Base-by-base conservation (phyloP, 2,888 invertebrate genomes). In the Meloe dianella region DNA sequence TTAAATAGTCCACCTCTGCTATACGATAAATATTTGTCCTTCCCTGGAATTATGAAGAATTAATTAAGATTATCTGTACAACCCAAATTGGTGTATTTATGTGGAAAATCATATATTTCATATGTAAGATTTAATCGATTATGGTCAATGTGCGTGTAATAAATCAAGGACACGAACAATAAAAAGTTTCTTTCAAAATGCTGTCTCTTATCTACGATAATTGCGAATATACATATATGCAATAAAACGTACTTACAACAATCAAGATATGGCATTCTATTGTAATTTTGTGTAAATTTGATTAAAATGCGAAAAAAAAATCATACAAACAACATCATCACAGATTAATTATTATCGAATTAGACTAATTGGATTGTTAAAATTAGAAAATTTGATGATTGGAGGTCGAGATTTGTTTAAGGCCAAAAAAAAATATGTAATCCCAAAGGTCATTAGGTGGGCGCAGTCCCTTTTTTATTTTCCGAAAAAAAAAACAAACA, bases 1-100 rank as follows among this genome's bases (percentile, higher is more conserved):
- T 41, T 41, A 41, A 41, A 41, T 41, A 41, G 41, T 41, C 41
- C 41, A 41, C 41, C 41, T 41, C 41, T 41, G 41, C 41, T 10
- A 8, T 17, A n/a, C n/a, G 10, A 7, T 41, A 17, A 38, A 35
- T 12, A 4, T 12, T 12, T 35, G 12, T 35, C 35, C 35, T 35
- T 35, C 35, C 35, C 35, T 35, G n/a, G n/a, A n/a, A n/a, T n/a
- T n/a, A n/a, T n/a, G 4, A 27, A 27, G 35, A 35, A 35, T 35
- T 14, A 12, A 35, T 35, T 12, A 35, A 35, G 12, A 35, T 35
- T 35, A 1, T 35, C 35, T 12, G 12, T 35, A 12, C 9, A 32
- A 32, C 12, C 32, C 3, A 32, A 32, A 10, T 32, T 8, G 32
- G 10, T 32, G 32, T 32, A 29, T 29, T 6, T 29, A 32, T 32